These are phyloP conservation scores for Luehdorfia chinensis DNA, from an alignment of 1,140 invertebrate species.

Conservation along the genomic window DNA sequence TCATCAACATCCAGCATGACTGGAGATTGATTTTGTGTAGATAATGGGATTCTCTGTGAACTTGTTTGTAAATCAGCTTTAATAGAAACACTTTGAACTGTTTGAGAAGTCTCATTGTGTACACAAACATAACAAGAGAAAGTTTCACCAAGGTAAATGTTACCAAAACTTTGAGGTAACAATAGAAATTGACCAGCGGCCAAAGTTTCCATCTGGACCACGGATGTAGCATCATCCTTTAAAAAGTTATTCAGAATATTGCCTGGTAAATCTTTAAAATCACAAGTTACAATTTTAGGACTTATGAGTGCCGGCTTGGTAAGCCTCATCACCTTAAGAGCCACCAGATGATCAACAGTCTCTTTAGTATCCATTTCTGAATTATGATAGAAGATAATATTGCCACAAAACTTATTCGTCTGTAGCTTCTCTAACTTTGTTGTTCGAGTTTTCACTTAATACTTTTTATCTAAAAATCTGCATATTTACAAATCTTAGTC, in stretches of 20 bases:
- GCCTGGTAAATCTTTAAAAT: conserved; percentile 89
- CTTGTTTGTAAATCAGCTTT: conserved; percentile 96
- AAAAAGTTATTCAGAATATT: conserved; percentile 87
- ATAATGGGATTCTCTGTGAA: conserved; percentile 88
- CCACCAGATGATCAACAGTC: conserved; percentile 68
- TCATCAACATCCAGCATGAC: conserved; percentile 87
- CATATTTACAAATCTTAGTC: too few relatives aligned
- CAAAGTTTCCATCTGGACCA: conserved; percentile 88
- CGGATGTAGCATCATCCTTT: conserved; percentile 86
- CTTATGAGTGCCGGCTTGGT: conserved; percentile 91
- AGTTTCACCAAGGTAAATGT: conserved; percentile 92
- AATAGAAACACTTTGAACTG: conserved; percentile 88
- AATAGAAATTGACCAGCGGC: conserved; percentile 92
- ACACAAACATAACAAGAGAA: conserved; percentile 98
- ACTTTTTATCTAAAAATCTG: too few relatives aligned
- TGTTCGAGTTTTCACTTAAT: too few relatives aligned
- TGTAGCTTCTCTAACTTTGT: too few relatives aligned
- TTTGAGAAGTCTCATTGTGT: conserved; percentile 93
- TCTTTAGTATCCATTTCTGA: conserved; percentile 70
- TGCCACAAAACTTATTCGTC: too few relatives aligned
- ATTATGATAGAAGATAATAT: too few relatives aligned
- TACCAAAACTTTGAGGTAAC: conserved; percentile 96
- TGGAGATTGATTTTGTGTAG: conserved; percentile 79
- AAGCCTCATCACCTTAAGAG: conserved; percentile 92
- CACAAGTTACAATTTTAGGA: conserved; percentile 87